Base-by-base conservation (phyloP, 2,113 vertebrate species). In the Percina caprodes region DNA sequence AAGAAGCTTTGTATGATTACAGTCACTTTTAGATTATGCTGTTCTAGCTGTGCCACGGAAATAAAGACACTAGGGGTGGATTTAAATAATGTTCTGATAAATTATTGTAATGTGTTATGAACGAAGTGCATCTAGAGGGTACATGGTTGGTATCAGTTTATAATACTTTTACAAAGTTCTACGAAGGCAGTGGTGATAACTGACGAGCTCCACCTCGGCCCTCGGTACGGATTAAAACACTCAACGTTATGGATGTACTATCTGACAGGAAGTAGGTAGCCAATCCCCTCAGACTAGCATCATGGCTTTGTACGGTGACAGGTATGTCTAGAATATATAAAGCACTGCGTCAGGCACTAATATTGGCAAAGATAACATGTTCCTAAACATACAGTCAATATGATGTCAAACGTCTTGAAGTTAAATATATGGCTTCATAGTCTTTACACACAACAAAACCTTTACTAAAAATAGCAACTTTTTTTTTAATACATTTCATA, bases 391-490 rank as follows among this genome's bases (percentile, higher is more conserved):
- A 78, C 79, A 88, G 83, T 78, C 59, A 85, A 71, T 75, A 86
- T 51, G 75, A 75, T 90, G 77, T 79, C 55, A 86, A 84, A 90
- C 66, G 54, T 54, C 70, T 66, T 14, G 42, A 84, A 82, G 73
- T 86, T 84, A 93, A 81, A 91, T 91, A 92, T 94, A 94, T 95
- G 94, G 95, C 92, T 94, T 93, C 71, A 60, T 74, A 77, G 83
- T 88, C 78, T 88, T 88, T 77, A 83, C 69, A 84, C 86, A 79
- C 71, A 84, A 30, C 15, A 23, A 46, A 75, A 82, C 45, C 35
- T 69, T 51, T 10, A 89, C 86, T 80, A 3, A 86, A 89, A 56
- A 91, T 74, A 83, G 46, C 21, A 0, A 19, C 26, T 87, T 88
- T 79, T 80, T 85, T 85, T 89, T 89, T 84, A 89, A 93, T 78